Evolutionary conservation across 2,797 vertebrate species (phyloP).

Genomic region (Gila robusta): DNA sequence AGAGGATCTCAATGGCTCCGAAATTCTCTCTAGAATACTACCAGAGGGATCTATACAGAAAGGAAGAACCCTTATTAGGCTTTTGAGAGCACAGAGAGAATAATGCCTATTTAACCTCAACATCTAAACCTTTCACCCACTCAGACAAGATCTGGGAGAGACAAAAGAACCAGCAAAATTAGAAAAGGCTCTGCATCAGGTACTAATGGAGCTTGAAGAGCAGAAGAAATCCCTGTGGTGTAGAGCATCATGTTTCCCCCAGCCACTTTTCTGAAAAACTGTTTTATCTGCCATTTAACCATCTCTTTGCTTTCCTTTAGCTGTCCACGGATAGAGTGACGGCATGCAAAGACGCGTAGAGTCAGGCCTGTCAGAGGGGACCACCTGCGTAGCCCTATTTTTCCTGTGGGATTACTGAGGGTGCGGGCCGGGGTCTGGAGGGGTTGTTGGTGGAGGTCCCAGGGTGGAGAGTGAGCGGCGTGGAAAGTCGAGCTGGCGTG

Average conservation of each 20-base stretch:
- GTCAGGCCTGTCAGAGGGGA: conserved; percentile 71
- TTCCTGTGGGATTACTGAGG: conserved; percentile 78
- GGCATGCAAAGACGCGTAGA: conserved; percentile 58
- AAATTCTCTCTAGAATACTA: conserved; percentile 20
- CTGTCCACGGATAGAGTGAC: conserved; percentile 61
- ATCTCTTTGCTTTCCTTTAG: conserved; percentile 74
- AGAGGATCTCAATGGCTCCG: conserved; percentile 21
- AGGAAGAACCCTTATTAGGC: conserved; percentile 34
- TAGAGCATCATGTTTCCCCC: conserved; percentile 65
- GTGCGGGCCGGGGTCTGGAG: conserved; percentile 70
- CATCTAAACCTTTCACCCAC: conserved; percentile 38
- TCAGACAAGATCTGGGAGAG: conserved; percentile 47
- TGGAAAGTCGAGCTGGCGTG: conserved; percentile 84
- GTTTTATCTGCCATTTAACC: conserved; percentile 79
- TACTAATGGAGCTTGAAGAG: conserved; percentile 77
- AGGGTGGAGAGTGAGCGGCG: conserved; percentile 80
- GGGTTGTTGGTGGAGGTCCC: conserved; percentile 63
- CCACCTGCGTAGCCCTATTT: conserved; percentile 80
- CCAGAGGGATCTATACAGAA: conserved; percentile 14
- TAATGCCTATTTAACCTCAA: conserved; percentile 53
- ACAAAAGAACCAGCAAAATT: conserved; percentile 37
- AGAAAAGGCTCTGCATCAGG: conserved; percentile 59
- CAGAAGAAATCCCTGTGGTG: conserved; percentile 59
- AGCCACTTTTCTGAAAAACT: conserved; percentile 36
- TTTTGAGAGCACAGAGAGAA: conserved; percentile 25